Base-by-base conservation (phyloP, 1,140 invertebrate species). In the Drosophila pachea region DNA sequence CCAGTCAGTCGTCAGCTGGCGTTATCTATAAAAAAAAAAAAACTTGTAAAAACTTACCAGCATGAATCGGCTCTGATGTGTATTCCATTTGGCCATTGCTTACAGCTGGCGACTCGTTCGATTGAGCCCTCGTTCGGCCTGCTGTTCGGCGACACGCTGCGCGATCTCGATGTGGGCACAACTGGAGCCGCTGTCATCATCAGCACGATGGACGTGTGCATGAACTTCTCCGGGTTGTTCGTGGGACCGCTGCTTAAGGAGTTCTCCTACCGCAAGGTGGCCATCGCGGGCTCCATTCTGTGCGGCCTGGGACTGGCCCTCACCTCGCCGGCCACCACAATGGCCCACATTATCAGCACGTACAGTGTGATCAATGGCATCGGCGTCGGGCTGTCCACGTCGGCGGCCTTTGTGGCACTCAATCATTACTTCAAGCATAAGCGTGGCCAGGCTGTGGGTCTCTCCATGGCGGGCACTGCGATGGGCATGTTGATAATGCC, bases 351-450 rank as follows among this genome's bases (percentile, higher is more conserved):
- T 48, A 86, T 95, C 35, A 91, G 91, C 50, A 94, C 94, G 3
- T 95, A 94, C 89, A 94, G 94, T 91, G 92, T 95, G 89, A 90
- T 95, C 69, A 94, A 93, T 90, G 94, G 94, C 94, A 91, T 94
- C 33, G 94, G 94, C 11, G 93, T 94, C 42, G 94, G 94, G 12
- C 89, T 95, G 7, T 93, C 93, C 1, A 92, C 92, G 4, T 92
- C 94, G 12, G 92, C 93, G 7, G 92, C 94, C 0, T 94, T 95
- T 76, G 94, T 95, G 11, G 93, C 94, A 0, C 78, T 95, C 0
- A 94, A 94, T 77, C 93, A 93, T 73, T 95, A 94, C 78, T 95
- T 95, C 71, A 90, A 92, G 16, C 92, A 94, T 82, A 93, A 93
- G 76, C 91, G 94, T 9, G 94, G 94, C 5, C 94, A 94, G 87